phyloP scores from a whole-genome alignment of 1,140 invertebrate species.

The Ceratina australensis region DNA sequence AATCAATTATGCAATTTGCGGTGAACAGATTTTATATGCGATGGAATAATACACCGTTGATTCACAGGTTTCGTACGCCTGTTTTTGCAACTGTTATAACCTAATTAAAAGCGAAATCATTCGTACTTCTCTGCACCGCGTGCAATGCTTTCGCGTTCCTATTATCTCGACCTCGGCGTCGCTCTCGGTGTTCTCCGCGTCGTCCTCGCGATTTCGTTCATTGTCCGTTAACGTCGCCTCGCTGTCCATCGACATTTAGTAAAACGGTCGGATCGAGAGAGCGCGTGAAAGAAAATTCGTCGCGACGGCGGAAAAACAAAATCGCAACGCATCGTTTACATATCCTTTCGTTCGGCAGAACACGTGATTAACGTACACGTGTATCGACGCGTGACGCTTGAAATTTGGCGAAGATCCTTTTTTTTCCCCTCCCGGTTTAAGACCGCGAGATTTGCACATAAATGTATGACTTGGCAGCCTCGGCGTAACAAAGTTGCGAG shows the following conservation, averaged over 20 bases:
- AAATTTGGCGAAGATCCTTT: too few relatives aligned
- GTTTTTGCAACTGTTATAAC: slow-evolving; percentile 27
- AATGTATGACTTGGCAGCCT: neutral
- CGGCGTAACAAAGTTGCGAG: neutral
- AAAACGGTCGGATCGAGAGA: too few relatives aligned
- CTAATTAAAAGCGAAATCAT: slow-evolving; percentile 18
- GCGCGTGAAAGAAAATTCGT: too few relatives aligned
- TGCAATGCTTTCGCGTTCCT: slow-evolving; percentile 10
- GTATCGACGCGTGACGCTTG: neutral
- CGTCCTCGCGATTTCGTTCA: neutral
- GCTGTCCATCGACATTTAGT: neutral
- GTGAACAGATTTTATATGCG: neutral
- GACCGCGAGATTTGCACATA: neutral
- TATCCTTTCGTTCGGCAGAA: too few relatives aligned
- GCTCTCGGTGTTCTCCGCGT: neutral
- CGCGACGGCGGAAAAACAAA: slow-evolving; percentile 7
- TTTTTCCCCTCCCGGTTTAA: too few relatives aligned
- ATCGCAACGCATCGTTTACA: too few relatives aligned
- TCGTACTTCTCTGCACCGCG: slow-evolving; percentile 37
- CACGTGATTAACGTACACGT: too few relatives aligned
- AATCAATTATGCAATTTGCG: slow-evolving; percentile 42
- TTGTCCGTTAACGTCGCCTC: neutral
- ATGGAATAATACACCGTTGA: slow-evolving; percentile 19
- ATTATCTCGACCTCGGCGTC: slow-evolving; percentile 35
- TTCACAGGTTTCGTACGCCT: neutral